phyloP scores from a whole-genome alignment of 2,888 invertebrate species.

The Megastigmus dorsalis region DNA sequence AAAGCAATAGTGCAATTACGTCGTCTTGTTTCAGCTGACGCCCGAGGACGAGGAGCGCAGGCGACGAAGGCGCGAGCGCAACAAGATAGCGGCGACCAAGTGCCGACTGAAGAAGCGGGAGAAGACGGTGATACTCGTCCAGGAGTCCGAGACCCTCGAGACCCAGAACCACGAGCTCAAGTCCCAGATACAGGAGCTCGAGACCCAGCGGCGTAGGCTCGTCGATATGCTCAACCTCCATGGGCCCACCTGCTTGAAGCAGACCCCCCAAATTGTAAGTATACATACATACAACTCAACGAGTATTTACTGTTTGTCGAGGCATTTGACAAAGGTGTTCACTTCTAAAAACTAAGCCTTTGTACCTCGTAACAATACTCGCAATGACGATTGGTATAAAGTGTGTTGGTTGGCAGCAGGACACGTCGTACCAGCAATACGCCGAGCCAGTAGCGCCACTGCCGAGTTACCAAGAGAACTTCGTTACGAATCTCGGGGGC shows the following conservation, averaged over 20 bases:
- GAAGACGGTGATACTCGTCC: slow-evolving; percentile 88
- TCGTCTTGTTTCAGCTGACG: slow-evolving; percentile 83
- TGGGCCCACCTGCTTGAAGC: slow-evolving; percentile 82
- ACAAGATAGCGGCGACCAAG: slow-evolving; percentile 96
- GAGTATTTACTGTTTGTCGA: no score
- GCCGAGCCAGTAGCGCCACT: slow-evolving; percentile 63
- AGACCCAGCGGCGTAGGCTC: slow-evolving; percentile 85
- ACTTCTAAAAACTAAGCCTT: no score
- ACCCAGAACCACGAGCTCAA: slow-evolving; percentile 90
- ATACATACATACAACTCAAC: no score
- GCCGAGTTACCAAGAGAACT: slow-evolving; percentile 72
- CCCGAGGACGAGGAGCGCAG: slow-evolving; percentile 94
- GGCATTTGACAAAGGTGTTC: no score
- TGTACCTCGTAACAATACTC: no score
- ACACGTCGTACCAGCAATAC: slow-evolving; percentile 71
- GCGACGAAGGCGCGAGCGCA: slow-evolving; percentile 89
- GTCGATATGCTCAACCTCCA: slow-evolving; percentile 88
- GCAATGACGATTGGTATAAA: no score
- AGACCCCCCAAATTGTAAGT: slow-evolving; percentile 49
- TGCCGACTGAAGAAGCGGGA: slow-evolving; percentile 95
- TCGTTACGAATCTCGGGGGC: slow-evolving; percentile 56
- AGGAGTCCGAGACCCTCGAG: slow-evolving; percentile 90
- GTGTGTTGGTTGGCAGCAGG: slow-evolving; percentile 25
- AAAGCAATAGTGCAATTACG: neutral
- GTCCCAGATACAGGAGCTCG: slow-evolving; percentile 87